These are phyloP conservation scores for Xylocampa areola DNA, from an alignment of 2,888 invertebrate species.

Conservation along the genomic window DNA sequence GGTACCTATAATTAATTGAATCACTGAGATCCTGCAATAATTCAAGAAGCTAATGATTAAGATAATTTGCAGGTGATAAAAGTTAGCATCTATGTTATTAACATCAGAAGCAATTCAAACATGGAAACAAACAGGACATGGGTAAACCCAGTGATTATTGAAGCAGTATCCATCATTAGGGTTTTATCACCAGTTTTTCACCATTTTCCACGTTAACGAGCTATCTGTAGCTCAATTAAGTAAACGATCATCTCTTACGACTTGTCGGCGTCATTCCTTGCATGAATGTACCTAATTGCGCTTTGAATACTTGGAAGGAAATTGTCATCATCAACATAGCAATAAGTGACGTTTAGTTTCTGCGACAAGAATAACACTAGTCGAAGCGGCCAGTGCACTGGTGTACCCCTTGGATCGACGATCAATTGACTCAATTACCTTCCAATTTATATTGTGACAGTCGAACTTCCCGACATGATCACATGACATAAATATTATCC, in stretches of 20 bases:
- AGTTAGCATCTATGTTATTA: slow-evolving; percentile 25
- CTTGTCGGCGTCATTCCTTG: slow-evolving; percentile 70
- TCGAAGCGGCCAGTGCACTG: background rate
- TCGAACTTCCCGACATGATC: slow-evolving; percentile 29
- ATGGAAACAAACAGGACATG: slow-evolving; percentile 70
- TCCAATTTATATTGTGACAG: slow-evolving; percentile 46
- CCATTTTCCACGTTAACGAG: slow-evolving; percentile 46
- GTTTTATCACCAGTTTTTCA: slow-evolving; percentile 33
- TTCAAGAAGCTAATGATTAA: slow-evolving; percentile 42
- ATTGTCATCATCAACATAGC: slow-evolving; percentile 26
- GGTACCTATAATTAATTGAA: slow-evolving; percentile 45
- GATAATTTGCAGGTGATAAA: slow-evolving; percentile 40
- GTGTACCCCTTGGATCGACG: slow-evolving; percentile 47
- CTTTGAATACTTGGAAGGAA: slow-evolving; percentile 17
- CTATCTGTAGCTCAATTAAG: slow-evolving; percentile 56
- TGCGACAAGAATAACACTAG: slow-evolving; percentile 23
- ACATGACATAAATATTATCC: slow-evolving; percentile 75
- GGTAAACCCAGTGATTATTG: slow-evolving; percentile 69
- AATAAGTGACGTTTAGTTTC: slow-evolving; percentile 9
- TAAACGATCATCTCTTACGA: slow-evolving; percentile 57
- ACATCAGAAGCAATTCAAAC: slow-evolving; percentile 39
- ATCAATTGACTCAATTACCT: slow-evolving; percentile 66
- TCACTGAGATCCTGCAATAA: slow-evolving; percentile 48
- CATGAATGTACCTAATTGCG: slow-evolving; percentile 61
- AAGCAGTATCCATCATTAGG: slow-evolving; percentile 59